These are phyloP conservation scores for Limanda limanda DNA, from an alignment of 2,113 vertebrate species.

Conservation along the genomic window DNA sequence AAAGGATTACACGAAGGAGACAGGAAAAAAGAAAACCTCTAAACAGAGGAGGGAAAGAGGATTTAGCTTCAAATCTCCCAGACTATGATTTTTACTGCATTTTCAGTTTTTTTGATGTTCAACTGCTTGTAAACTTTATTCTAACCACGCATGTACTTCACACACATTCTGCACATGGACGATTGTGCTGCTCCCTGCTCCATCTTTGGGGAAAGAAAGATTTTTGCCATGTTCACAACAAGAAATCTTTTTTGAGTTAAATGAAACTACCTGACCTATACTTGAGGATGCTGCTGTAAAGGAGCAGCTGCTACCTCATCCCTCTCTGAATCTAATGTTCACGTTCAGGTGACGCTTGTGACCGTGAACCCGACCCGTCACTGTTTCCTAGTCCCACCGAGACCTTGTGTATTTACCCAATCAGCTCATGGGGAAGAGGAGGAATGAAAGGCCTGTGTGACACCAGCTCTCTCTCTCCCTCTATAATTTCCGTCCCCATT, in stretches of 20 bases:
- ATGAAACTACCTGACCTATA: not conserved
- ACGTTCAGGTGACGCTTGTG: constrained; percentile 51
- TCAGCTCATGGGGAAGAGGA: constrained; percentile 51
- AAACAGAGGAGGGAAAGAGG: constrained; percentile 31
- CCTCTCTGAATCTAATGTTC: not conserved
- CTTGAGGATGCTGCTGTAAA: not conserved
- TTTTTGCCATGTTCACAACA: not conserved
- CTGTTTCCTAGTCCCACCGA: constrained; percentile 35
- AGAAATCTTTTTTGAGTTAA: not conserved
- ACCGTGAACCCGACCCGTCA: constrained; percentile 37
- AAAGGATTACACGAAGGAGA: constrained; percentile 22
- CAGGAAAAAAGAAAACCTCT: constrained; percentile 14
- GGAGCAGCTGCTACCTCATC: not conserved
- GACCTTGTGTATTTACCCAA: constrained; percentile 65
- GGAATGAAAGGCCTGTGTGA: constrained; percentile 77
- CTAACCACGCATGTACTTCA: not conserved
- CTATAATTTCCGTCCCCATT: constrained; percentile 80
- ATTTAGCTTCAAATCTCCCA: constrained; percentile 41
- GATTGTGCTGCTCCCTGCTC: constrained; percentile 1
- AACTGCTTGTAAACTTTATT: not conserved
- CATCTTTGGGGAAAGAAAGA: not conserved
- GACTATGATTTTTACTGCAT: constrained; percentile 11
- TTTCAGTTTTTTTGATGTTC: constrained; percentile 7
- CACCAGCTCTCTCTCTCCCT: constrained; percentile 67
- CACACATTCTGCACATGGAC: not conserved